Evolutionary conservation across 1,140 invertebrate species (phyloP).

Genomic region (Spodoptera litura): DNA sequence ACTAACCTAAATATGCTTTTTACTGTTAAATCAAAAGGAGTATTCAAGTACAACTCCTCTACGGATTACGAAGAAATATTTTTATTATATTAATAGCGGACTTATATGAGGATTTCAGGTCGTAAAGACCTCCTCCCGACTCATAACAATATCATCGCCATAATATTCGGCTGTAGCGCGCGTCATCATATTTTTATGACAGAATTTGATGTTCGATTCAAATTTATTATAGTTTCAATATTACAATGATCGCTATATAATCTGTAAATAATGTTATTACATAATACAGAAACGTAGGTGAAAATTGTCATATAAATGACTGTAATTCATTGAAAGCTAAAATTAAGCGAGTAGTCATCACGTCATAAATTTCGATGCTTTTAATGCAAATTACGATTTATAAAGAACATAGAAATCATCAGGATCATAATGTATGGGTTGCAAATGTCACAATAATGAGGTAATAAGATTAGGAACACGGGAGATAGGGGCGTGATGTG

Average conservation of each 20-base stretch:
- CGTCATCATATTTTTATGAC: slow-evolving; percentile 35
- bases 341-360: slow-evolving; percentile 8
- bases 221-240: slow-evolving; percentile 27
- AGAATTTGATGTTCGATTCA: background rate
- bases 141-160: slow-evolving; percentile 39
- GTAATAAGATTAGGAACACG: slow-evolving; percentile 13
- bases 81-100: slow-evolving; percentile 35
- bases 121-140: slow-evolving; percentile 15
- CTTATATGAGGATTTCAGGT: slow-evolving; percentile 30
- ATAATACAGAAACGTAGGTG: background rate
- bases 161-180: slow-evolving; percentile 2
- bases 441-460: slow-evolving; percentile 25
- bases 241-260: slow-evolving; percentile 5
- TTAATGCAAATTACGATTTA: background rate
- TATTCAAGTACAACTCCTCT: background rate
- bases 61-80: slow-evolving; percentile 6
- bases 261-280: background rate
- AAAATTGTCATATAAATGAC: background rate
- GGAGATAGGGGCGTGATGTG: background rate
- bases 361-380: background rate
- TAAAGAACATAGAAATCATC: slow-evolving; percentile 1
- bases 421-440: background rate
- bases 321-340: background rate
- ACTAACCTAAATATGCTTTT: background rate
- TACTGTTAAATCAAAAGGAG: background rate